Conservation (phyloP, 2,113 vertebrate genomes). For the Pimephales promelas region DNA sequence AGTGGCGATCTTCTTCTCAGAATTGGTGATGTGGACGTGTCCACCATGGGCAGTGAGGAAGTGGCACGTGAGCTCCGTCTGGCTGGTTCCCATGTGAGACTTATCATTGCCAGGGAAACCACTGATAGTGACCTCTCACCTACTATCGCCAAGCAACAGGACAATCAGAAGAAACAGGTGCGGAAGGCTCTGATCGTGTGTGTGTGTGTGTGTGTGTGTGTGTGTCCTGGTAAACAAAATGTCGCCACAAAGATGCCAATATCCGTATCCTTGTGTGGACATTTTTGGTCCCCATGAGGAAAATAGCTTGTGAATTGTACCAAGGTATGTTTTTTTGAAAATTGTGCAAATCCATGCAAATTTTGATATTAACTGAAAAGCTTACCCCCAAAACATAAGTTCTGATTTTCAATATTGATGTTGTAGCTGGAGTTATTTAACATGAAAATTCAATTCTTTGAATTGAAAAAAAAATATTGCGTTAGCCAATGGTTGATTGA, state of each 20-base stretch:
- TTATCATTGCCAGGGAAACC: slow-evolving; percentile 87
- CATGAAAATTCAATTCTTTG: slow-evolving; percentile 3
- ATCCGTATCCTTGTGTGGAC: too few relatives aligned
- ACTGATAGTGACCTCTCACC: slow-evolving; percentile 74
- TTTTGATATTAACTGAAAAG: neutral
- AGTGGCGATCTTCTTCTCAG: slow-evolving; percentile 91
- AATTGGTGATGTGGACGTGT: slow-evolving; percentile 88
- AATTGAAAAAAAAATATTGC: neutral
- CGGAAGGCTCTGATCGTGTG: slow-evolving; percentile 34
- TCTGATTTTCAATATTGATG: neutral
- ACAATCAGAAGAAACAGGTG: slow-evolving; percentile 59
- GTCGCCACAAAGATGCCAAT: too few relatives aligned
- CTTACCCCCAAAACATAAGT: neutral
- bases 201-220: slow-evolving; percentile 3
- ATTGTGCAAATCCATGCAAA: neutral
- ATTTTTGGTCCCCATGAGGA: too few relatives aligned
- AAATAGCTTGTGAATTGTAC: too few relatives aligned
- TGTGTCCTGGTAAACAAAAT: too few relatives aligned
- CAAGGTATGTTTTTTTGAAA: too few relatives aligned
- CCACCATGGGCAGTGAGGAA: slow-evolving; percentile 91
- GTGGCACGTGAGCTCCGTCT: slow-evolving; percentile 91
- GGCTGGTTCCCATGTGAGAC: slow-evolving; percentile 85
- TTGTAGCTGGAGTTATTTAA: neutral
- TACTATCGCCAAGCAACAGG: slow-evolving; percentile 73
- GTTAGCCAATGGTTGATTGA: neutral